These are phyloP conservation scores for Penaeus vannamei DNA, from an alignment of 1,140 invertebrate genomes.

Conservation along the genomic window DNA sequence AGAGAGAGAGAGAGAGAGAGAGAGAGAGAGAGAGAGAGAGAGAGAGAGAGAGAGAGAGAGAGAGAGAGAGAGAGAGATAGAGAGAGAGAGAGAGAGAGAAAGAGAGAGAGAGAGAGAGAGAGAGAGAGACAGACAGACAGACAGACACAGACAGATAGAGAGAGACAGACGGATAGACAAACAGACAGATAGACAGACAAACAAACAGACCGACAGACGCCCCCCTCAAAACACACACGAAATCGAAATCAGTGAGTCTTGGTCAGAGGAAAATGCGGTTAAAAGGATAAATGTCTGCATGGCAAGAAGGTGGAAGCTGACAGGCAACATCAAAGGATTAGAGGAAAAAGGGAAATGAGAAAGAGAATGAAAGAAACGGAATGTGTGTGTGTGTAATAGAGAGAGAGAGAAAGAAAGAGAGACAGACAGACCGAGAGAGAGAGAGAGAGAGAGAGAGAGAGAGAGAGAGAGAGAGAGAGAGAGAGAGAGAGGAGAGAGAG, in stretches of 20 bases:
- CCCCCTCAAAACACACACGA: too few species aligned
- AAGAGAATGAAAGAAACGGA: background rate
- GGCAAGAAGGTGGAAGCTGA: background rate
- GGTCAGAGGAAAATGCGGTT: too few species aligned
- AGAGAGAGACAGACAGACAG: slow-evolving; percentile 1
- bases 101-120: slow-evolving; percentile 26
- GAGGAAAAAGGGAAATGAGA: background rate
- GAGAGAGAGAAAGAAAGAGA: slow-evolving; percentile 47
- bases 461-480: slow-evolving; percentile 11
- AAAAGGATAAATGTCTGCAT: background rate
- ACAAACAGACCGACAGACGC: too few species aligned
- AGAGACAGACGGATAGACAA: background rate
- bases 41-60: slow-evolving; percentile 2
- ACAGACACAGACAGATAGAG: background rate
- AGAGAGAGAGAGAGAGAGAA: slow-evolving; percentile 5
- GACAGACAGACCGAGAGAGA: slow-evolving; percentile 43
- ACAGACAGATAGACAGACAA: background rate
- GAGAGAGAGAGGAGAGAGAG: background rate
- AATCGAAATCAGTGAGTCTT: too few species aligned
- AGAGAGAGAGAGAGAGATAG: slow-evolving; percentile 8
- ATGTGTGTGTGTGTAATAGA: slow-evolving; percentile 11
- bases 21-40: slow-evolving; percentile 1
- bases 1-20: slow-evolving; percentile 14
- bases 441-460: slow-evolving; percentile 34
- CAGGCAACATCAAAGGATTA: too few species aligned